Percentiles rank a stretch among this genome's conserved stretches.
phyloP scores from a whole-genome alignment of 2,797 vertebrate species.

The Myotis daubentonii region DNA sequence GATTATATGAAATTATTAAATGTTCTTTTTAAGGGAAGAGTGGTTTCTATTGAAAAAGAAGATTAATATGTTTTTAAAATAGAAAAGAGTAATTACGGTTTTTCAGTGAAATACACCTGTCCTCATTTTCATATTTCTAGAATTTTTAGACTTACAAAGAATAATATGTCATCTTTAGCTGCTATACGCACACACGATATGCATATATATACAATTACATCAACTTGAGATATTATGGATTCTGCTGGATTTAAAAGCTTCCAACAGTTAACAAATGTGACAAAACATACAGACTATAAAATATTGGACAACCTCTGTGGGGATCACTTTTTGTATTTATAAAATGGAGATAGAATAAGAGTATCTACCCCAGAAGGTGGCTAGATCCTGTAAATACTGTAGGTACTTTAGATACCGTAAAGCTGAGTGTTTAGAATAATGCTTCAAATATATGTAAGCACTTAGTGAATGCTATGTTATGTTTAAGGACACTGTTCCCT shows the following conservation, averaged over 20 bases:
- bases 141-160: slow-evolving; percentile 37
- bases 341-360: not conserved
- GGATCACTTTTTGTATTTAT: not conserved
- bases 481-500: not conserved
- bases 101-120: slow-evolving; percentile 29
- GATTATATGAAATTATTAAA: slow-evolving; percentile 54
- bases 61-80: slow-evolving; percentile 43
- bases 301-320: not conserved
- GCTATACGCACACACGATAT: not conserved
- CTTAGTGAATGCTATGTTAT: slow-evolving; percentile 22
- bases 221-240: slow-evolving; percentile 1
- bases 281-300: not conserved
- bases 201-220: not conserved
- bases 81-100: slow-evolving; percentile 14
- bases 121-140: slow-evolving; percentile 30
- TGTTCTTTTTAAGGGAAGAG: slow-evolving; percentile 16
- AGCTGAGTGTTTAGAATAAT: slow-evolving; percentile 43
- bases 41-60: slow-evolving; percentile 46
- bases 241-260: slow-evolving; percentile 15
- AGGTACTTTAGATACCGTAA: not conserved
- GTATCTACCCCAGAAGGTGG: not conserved
- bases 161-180: slow-evolving; percentile 14
- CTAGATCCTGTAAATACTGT: not conserved
- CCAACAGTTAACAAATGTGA: not conserved
- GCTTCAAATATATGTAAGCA: not conserved